Percentiles rank a stretch among this genome's conserved stretches.
Evolutionary conservation across 2,888 invertebrate species (phyloP).

Genomic region (Drosophila yooni): DNA sequence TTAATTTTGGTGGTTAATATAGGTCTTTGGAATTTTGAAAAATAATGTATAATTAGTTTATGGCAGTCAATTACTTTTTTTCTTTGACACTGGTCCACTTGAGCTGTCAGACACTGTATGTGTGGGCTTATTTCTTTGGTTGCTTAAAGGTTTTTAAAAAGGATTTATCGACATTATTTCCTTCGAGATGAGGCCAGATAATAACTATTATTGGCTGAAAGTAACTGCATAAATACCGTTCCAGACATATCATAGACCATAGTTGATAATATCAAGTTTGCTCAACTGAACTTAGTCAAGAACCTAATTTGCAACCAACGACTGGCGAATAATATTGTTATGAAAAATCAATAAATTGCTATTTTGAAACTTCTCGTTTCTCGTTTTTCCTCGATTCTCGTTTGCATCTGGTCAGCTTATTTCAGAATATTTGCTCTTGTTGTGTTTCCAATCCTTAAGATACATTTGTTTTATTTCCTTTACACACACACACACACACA

Average conservation of each 20-base stretch:
- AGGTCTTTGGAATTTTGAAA: too few relatives aligned
- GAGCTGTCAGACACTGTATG: too few relatives aligned
- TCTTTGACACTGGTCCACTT: too few relatives aligned
- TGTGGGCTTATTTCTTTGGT: not conserved
- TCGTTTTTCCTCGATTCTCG: slow-evolving; percentile 25
- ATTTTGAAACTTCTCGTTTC: slow-evolving; percentile 60
- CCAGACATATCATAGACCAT: not conserved
- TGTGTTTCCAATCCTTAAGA: slow-evolving; percentile 39
- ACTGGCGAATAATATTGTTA: not conserved
- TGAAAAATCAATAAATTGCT: not conserved
- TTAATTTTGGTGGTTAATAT: too few relatives aligned
- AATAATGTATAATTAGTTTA: too few relatives aligned
- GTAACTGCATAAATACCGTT: not conserved
- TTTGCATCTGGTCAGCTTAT: slow-evolving; percentile 25
- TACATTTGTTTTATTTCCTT: slow-evolving; percentile 9
- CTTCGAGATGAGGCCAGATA: not conserved
- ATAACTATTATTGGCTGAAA: not conserved
- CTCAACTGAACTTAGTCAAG: too few relatives aligned
- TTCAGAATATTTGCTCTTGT: not conserved
- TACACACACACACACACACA: slow-evolving; percentile 5
- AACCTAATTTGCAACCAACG: not conserved
- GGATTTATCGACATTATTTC: not conserved
- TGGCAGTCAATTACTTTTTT: too few relatives aligned
- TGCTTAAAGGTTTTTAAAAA: not conserved
- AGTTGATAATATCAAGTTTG: not conserved